These are phyloP conservation scores for Oriolus oriolus DNA, from an alignment of 2,113 vertebrate species.

Conservation along the genomic window DNA sequence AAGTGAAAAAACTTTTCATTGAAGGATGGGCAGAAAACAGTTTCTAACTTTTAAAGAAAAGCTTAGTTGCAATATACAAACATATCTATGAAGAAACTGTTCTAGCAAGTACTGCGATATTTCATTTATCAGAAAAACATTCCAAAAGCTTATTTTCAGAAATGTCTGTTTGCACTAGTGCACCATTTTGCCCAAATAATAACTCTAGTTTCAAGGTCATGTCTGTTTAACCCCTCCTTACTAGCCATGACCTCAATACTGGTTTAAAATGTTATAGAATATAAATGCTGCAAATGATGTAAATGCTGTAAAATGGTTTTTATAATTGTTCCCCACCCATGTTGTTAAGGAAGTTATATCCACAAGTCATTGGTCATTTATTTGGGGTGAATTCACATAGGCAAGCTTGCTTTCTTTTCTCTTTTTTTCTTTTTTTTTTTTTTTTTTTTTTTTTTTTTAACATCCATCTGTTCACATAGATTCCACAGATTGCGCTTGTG, in stretches of 20 bases:
- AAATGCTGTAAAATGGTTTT: not conserved
- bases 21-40: not conserved
- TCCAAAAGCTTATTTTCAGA: not conserved
- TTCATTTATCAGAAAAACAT: not conserved
- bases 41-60: not conserved
- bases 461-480: conserved; percentile 27
- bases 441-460: not conserved
- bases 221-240: not conserved
- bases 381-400: not conserved
- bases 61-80: not conserved
- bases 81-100: not conserved
- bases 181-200: not conserved
- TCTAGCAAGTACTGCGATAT: not conserved
- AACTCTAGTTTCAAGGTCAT: not conserved
- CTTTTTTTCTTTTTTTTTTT: too few species aligned
- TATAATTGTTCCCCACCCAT: not conserved
- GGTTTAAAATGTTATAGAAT: not conserved
- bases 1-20: not conserved
- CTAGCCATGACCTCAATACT: not conserved
- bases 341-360: not conserved
- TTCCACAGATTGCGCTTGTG: conserved; percentile 19
- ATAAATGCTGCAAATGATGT: not conserved
- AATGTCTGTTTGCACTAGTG: not conserved
- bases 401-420: not conserved
- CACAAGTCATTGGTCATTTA: not conserved